Evolutionary conservation across 1,140 invertebrate species (phyloP), one percentile per base, ranked within the genome.

Genomic region (Temnothorax longispinosus): DNA sequence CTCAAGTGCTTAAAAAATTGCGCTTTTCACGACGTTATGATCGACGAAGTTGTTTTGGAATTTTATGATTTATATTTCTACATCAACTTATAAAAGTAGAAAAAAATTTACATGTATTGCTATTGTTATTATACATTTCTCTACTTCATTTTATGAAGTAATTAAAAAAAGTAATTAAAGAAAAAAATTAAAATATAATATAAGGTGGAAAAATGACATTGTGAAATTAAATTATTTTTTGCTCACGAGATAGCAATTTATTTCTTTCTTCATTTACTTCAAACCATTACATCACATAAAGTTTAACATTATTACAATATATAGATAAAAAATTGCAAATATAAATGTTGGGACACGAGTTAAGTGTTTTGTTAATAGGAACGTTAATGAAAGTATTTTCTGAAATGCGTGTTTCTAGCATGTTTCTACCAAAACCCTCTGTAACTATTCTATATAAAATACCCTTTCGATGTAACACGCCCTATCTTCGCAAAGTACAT

Each of bases 401-500:
- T 7, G 21, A 62, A 77, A 44, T 8, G 27, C 13, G 4, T 60
- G 21, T 62, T 56, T 15, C 13, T 18, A 2, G 47, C n/a, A 3
- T 21, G 32, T 54, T 62, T 69, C 4, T n/a, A 69, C 27, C 47
- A 1, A 58, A 44, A 64, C 11, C 11, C 62, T 13, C 41, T 80
- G 47, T 52, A 38, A 32, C 8, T 41, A 47, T 47, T 80, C 18
- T 69, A 54, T 27, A 18, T 41, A 54, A 69, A 13, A 80, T 15
- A 44, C 4, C 5, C 50, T 54, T 15, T 56, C 38, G 10, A 27
- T 13, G 58, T 41, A 27, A 65, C 32, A 64, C 1, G 32, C 13
- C 15, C 32, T 38, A 81, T 47, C 8, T 81, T 71, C 8, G 32
- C 56, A 81, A 81, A 81, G 52, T 81, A 71, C 15, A 69, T 44